Evolutionary conservation across 1,140 invertebrate species (phyloP), one percentile per base, ranked within the genome.

Genomic region (Penaeus japonicus): DNA sequence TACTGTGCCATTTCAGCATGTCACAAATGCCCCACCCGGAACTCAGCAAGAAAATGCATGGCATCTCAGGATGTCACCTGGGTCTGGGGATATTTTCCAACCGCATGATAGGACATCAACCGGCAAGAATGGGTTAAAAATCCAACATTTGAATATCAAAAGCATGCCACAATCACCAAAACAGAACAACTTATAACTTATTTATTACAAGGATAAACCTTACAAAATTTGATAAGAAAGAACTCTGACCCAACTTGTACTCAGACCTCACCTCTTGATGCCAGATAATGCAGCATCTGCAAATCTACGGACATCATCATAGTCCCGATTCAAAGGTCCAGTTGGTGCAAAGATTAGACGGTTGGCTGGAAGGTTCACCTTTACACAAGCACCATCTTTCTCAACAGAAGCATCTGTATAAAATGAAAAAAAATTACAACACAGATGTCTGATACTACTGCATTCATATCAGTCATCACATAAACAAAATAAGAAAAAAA

Each of bases 391-490:
- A 39, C 84, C 90, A 92, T 92, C 95, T 95, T 94, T 94, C 91
- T 94, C 93, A 35, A 96, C 93, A 78, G 95, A 95, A 77, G 93
- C 93, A 30, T 92, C 92, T 18, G 94, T 27, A 95, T 84, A 95
- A 95, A 91, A 95, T 94, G 70, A 91, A 91, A 92, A 95, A 96
- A 65, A 47, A 7, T 47, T 47, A 12, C 5, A 47, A 47, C 47
- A 47, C 15, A 15, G 47, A 47, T 47, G 47, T 47, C 47, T 12
- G 47, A 47, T 47, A 47, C 47, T 15, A 47, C 5, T 47, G 0
- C 15, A 47, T 15, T 47, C 47, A 47, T 47, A n/a, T 96, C 96
- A 62, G 96, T 97, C 0, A 96, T 96, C 39, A 96, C 94, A 91
- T 95, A 95, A 47, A 5, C 47, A 47, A 15, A 7, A 94, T 94